Evolutionary conservation across 2,113 vertebrate species (phyloP).

Genomic region (Clarias macrocephalus): DNA sequence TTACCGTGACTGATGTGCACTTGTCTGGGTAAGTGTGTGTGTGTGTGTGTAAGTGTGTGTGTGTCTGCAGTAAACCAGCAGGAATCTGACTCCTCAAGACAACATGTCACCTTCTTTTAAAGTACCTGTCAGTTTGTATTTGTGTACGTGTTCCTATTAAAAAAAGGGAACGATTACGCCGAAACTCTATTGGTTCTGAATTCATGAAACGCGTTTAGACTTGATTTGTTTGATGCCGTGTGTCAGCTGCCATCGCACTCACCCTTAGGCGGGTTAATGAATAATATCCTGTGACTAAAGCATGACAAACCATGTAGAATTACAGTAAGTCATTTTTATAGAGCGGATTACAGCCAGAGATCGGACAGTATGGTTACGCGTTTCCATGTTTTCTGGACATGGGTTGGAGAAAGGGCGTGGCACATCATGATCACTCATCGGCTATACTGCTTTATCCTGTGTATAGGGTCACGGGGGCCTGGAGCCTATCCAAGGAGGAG

Average conservation of each 20-base stretch:
- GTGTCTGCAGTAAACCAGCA: conserved; percentile 1
- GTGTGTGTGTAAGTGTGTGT: not conserved
- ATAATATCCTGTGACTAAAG: conserved; percentile 22
- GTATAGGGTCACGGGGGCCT: too few species aligned
- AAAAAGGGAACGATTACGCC: conserved; percentile 28
- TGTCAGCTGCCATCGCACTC: conserved; percentile 9
- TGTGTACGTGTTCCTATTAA: conserved; percentile 29
- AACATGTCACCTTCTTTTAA: conserved; percentile 43
- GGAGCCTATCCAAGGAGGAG: too few species aligned
- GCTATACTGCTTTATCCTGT: too few species aligned
- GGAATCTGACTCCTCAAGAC: conserved; percentile 28
- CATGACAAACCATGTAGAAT: conserved; percentile 2
- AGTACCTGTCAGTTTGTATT: conserved; percentile 37
- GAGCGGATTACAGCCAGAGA: not conserved
- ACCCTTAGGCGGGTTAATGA: conserved; percentile 8
- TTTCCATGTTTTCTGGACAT: not conserved
- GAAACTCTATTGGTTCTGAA: conserved; percentile 38
- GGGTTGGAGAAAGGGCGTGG: not conserved
- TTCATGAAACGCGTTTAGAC: conserved; percentile 41
- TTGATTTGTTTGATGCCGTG: conserved; percentile 18
- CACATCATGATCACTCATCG: not conserved
- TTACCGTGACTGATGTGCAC: conserved; percentile 48
- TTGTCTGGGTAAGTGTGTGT: conserved; percentile 8
- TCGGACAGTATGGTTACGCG: not conserved
- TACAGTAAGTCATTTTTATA: not conserved